These are phyloP conservation scores for Oceanodroma tethys DNA, from an alignment of 2,113 vertebrate species.

Conservation along the genomic window DNA sequence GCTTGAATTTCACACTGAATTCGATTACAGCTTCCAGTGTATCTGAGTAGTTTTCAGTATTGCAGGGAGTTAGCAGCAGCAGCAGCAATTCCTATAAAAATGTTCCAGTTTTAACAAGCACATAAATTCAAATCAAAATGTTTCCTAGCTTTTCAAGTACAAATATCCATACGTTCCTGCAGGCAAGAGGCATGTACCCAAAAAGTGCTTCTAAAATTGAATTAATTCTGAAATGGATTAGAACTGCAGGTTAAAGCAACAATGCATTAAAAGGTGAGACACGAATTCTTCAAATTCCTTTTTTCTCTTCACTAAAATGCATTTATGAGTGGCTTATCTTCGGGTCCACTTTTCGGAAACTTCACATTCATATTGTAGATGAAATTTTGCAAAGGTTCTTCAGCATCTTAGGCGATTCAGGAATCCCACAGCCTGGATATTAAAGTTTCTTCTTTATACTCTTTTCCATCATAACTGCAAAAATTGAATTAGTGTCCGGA, in stretches of 20 bases:
- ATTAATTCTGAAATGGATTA: constrained; percentile 53
- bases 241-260: constrained; percentile 63
- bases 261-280: constrained; percentile 52
- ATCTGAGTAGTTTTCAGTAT: constrained; percentile 59
- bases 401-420: constrained; percentile 44
- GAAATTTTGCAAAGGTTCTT: constrained; percentile 61
- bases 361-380: constrained; percentile 50
- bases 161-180: constrained; percentile 41
- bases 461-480: constrained; percentile 31
- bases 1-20: constrained; percentile 68
- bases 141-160: constrained; percentile 57
- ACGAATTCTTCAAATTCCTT: constrained; percentile 56
- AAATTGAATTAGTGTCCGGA: constrained; percentile 34
- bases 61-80: constrained; percentile 62
- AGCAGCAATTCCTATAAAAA: constrained; percentile 66
- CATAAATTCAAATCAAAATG: constrained; percentile 62
- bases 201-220: constrained; percentile 45
- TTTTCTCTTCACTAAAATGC: constrained; percentile 39
- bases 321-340: constrained; percentile 40
- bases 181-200: constrained; percentile 50
- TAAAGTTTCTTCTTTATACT: constrained; percentile 76
- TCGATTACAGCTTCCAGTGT: constrained; percentile 30
- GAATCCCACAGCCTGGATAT: constrained; percentile 65
- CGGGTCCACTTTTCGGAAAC: constrained; percentile 54
- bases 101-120: constrained; percentile 65